These are phyloP conservation scores for Hyaena hyaena DNA, from an alignment of 2,113 vertebrate genomes.

Conservation along the genomic window DNA sequence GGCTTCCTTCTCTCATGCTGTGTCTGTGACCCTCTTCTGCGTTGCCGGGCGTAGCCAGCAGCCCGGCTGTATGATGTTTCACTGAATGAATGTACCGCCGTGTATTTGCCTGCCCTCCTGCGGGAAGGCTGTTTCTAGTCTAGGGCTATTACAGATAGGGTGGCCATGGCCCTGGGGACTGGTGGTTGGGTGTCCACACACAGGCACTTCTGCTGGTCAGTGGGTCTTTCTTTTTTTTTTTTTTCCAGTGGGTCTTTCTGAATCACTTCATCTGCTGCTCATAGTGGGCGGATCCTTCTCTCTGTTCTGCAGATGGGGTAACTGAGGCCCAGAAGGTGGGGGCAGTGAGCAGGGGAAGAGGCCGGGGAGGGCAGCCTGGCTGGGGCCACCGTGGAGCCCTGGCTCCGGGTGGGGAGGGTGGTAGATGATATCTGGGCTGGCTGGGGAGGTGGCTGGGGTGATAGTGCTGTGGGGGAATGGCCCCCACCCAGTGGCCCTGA, in stretches of 20 bases:
- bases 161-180: rapidly evolving
- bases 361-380: rapidly evolving
- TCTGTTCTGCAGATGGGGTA: neutral
- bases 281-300: neutral
- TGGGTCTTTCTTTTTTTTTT: neutral
- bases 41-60: rapidly evolving
- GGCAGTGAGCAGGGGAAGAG: too few species aligned
- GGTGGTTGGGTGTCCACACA: neutral
- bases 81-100: rapidly evolving
- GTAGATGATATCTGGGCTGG: neutral
- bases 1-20: neutral
- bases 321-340: neutral
- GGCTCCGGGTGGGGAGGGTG: neutral
- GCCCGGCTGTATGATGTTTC: neutral
- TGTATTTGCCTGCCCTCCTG: neutral
- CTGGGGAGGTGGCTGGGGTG: neutral
- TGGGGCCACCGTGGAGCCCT: neutral
- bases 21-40: rapidly evolving
- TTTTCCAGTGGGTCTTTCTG: neutral
- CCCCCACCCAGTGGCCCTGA: rapidly evolving
- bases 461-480: neutral
- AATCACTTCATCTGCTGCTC: neutral
- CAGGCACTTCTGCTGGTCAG: neutral
- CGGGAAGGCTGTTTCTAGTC: neutral
- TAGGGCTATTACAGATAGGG: neutral